Evolutionary conservation across 1,140 invertebrate genomes (phyloP).

Genomic region (Agrypnia vestita): DNA sequence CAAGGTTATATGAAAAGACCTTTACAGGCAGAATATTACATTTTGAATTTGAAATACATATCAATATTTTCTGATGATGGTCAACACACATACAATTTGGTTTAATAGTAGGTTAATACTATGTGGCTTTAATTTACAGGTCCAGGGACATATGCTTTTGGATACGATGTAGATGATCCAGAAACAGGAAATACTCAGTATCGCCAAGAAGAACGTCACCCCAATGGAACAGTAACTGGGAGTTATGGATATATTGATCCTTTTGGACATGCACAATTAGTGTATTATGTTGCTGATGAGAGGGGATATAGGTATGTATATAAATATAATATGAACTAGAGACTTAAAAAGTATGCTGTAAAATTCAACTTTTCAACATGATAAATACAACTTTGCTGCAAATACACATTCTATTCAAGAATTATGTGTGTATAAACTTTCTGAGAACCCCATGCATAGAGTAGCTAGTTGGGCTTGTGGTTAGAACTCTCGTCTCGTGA

Average conservation of each 20-base stretch:
- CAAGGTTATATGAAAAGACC: no score
- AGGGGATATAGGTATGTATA: conserved; percentile 76
- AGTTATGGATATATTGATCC: conserved; percentile 80
- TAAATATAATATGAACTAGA: no score
- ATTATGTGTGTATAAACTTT: no score
- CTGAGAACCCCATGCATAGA: no score
- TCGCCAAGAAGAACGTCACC: conserved; percentile 76
- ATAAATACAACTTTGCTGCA: no score
- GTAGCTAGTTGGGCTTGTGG: no score
- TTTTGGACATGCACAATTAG: conserved; percentile 74
- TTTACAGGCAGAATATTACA: no score
- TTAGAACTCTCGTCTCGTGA: no score
- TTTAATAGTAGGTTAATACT: not conserved
- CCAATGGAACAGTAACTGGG: conserved; percentile 79
- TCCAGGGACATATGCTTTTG: conserved; percentile 79
- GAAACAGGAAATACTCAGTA: conserved; percentile 78
- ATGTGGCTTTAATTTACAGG: conserved; percentile 64
- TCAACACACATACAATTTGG: no score
- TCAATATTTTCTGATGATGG: no score
- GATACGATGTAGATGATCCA: conserved; percentile 79
- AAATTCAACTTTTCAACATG: not conserved
- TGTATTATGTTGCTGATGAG: conserved; percentile 77
- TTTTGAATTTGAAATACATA: no score
- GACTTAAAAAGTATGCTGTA: not conserved
- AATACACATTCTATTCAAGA: no score